Evolutionary conservation across 2,797 vertebrate species (phyloP).

Genomic region (Martes flavigula): DNA sequence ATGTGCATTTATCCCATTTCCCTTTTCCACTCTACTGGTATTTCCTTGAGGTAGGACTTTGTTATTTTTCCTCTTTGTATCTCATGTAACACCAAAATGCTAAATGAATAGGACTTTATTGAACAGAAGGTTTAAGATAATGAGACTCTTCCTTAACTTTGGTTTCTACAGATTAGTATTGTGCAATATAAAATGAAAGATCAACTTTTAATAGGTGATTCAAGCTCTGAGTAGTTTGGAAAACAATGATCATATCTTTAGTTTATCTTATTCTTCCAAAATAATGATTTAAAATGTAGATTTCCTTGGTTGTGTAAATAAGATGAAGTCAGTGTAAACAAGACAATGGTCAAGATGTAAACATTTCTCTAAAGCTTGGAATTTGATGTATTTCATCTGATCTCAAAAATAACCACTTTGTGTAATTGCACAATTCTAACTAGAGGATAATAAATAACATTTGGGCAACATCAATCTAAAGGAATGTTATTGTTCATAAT

Average conservation of each 20-base stretch:
- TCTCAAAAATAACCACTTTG: background rate
- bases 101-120: background rate
- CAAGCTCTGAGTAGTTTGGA: background rate
- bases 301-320: background rate
- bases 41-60: background rate
- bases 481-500: background rate
- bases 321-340: background rate
- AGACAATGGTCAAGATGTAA: background rate
- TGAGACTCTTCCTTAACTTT: background rate
- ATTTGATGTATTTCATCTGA: background rate
- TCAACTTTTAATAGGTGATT: background rate
- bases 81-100: background rate
- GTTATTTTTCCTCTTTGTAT: background rate
- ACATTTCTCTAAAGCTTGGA: background rate
- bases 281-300: background rate
- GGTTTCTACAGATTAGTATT: background rate
- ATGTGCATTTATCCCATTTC: background rate
- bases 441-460: background rate
- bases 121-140: background rate
- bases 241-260: conserved; percentile 6
- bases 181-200: background rate
- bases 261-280: background rate
- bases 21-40: background rate
- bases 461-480: background rate
- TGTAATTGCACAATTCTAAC: background rate